A percentile compares a stretch with the other conserved stretches of the same genome.
These are phyloP conservation scores for Anoura caudifer DNA, from an alignment of 2,113 vertebrate genomes.

Conservation along the genomic window DNA sequence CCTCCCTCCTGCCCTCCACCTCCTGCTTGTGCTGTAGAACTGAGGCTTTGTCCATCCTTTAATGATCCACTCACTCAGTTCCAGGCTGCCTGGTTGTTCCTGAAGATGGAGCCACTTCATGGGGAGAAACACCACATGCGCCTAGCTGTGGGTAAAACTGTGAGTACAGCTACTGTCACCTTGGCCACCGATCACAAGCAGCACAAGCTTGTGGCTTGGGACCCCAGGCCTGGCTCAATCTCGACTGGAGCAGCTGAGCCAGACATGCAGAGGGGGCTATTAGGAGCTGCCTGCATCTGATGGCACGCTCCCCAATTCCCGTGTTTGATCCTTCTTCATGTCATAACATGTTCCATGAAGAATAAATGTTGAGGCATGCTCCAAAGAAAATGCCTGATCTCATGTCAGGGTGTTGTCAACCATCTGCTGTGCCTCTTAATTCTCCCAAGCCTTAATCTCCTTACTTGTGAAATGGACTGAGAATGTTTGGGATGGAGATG, in stretches of 20 bases:
- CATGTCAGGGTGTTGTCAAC: background rate
- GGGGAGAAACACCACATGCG: background rate
- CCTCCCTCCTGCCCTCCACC: background rate
- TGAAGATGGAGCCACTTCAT: background rate
- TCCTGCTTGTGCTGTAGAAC: background rate
- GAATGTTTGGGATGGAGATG: background rate
- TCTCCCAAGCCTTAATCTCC: background rate
- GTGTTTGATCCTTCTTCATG: background rate
- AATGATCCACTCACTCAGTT: background rate
- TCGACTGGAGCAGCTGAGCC: background rate
- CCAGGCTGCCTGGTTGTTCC: background rate
- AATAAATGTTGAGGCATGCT: background rate
- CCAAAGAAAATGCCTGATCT: background rate
- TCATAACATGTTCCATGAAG: background rate
- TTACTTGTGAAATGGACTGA: background rate
- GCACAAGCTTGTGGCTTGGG: too few species aligned
- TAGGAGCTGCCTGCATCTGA: background rate
- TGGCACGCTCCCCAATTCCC: background rate
- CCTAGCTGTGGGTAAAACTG: background rate
- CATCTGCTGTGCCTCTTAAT: background rate
- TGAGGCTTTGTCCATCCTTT: background rate
- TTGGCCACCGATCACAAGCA: too few species aligned
- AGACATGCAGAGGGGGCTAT: background rate
- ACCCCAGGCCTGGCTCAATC: background rate
- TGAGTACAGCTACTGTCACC: rapidly evolving